Evolutionary conservation across 2,888 invertebrate species (phyloP).

Genomic region (Nemotelus nigrinus): DNA sequence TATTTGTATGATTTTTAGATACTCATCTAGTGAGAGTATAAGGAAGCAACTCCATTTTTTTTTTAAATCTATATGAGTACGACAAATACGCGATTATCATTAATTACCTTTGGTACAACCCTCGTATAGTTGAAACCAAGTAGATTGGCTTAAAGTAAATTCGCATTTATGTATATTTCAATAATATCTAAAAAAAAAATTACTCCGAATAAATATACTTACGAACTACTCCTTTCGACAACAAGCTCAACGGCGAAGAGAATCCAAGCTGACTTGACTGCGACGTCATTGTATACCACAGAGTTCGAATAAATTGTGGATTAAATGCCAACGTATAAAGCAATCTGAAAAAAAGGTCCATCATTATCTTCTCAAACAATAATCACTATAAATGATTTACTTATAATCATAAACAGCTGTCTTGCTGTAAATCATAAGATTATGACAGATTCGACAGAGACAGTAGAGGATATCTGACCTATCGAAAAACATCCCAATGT

Average conservation of each 20-base stretch:
- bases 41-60: too few relatives aligned
- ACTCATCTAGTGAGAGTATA: too few relatives aligned
- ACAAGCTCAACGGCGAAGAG: slow-evolving; percentile 62
- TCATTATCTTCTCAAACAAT: background rate
- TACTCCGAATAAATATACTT: slow-evolving; percentile 53
- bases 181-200: background rate
- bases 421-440: slow-evolving; percentile 82
- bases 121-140: too few relatives aligned
- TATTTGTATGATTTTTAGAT: too few relatives aligned
- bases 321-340: slow-evolving; percentile 84
- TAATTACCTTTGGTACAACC: too few relatives aligned
- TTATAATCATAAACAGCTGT: slow-evolving; percentile 86
- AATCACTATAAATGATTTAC: slow-evolving; percentile 64
- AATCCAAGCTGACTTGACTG: slow-evolving; percentile 63
- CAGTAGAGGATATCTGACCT: slow-evolving; percentile 71
- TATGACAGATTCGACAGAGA: slow-evolving; percentile 83
- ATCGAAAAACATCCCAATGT: slow-evolving; percentile 60
- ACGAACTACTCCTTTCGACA: slow-evolving; percentile 65
- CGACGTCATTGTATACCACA: slow-evolving; percentile 71
- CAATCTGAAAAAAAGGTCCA: slow-evolving; percentile 66
- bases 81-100: too few relatives aligned
- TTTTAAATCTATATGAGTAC: too few relatives aligned
- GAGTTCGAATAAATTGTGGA: slow-evolving; percentile 77
- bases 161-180: background rate
- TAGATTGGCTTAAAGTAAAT: background rate